Evolutionary conservation across 2,113 vertebrate species (phyloP).

Genomic region (Morone saxatilis): DNA sequence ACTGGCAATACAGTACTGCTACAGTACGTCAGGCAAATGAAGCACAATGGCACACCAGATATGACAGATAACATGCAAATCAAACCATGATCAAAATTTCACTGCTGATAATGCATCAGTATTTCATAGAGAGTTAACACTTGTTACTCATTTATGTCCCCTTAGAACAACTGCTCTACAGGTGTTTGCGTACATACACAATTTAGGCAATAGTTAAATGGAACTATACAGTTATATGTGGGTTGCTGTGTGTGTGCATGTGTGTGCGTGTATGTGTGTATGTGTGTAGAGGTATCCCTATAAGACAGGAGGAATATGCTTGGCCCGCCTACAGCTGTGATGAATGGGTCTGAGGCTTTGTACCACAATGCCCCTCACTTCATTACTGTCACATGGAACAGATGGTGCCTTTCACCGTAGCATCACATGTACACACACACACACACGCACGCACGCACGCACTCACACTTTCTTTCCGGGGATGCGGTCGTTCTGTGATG

Average conservation of each 20-base stretch:
- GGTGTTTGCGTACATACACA: conserved; percentile 50
- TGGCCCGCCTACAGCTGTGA: conserved; percentile 83
- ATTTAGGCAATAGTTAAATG: conserved; percentile 19
- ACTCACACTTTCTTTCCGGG: conserved; percentile 58
- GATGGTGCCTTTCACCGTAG: conserved; percentile 87
- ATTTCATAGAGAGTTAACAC: conserved; percentile 13
- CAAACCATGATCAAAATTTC: conserved; percentile 1
- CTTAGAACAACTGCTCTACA: conserved; percentile 37
- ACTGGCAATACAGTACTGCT: not conserved
- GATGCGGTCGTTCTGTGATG: conserved; percentile 67
- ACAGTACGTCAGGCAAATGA: conserved; percentile 27
- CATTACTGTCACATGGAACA: conserved; percentile 88
- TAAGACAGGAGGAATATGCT: conserved; percentile 82
- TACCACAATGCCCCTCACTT: conserved; percentile 86
- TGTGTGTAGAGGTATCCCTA: conserved; percentile 79
- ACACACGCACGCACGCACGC: conserved; percentile 48
- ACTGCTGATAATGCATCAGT: not conserved
- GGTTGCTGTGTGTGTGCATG: conserved; percentile 11
- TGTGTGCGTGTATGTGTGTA: conserved; percentile 52
- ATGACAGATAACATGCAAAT: conserved; percentile 62
- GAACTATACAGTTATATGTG: conserved; percentile 30
- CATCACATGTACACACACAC: conserved; percentile 72
- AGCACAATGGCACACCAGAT: conserved; percentile 5
- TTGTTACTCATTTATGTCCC: conserved; percentile 20
- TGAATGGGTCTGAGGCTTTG: conserved; percentile 84